Percentiles rank a stretch among this genome's conserved stretches.
Evolutionary conservation across 1,140 invertebrate species (phyloP).

Genomic region (Globodera ellingtonae): DNA sequence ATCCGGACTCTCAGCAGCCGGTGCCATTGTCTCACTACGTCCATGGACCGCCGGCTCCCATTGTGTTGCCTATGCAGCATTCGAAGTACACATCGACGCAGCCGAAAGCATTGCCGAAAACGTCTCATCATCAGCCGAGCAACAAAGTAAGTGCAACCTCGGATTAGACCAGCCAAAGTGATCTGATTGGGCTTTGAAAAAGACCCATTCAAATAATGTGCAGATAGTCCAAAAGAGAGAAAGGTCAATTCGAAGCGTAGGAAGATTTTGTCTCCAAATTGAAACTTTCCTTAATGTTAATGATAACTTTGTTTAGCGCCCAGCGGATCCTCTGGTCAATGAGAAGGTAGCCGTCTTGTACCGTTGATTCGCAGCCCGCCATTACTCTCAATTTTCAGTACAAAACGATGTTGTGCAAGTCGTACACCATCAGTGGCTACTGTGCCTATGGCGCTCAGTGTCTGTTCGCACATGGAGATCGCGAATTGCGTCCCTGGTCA

Average conservation of each 20-base stretch:
- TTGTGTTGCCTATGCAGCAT: not conserved
- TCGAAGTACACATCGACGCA: not conserved
- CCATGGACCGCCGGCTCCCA: not conserved
- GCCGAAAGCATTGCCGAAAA: not conserved
- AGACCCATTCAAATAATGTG: no score
- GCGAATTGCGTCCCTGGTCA: constrained; percentile 2
- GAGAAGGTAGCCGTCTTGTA: not conserved
- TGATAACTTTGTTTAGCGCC: not conserved
- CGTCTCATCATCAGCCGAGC: not conserved
- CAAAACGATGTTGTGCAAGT: constrained; percentile 10
- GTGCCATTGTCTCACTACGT: not conserved
- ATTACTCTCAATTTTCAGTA: constrained; percentile 3
- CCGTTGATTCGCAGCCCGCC: not conserved
- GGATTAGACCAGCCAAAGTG: no score
- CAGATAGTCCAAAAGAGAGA: no score
- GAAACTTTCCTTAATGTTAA: no score
- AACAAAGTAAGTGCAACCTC: not conserved
- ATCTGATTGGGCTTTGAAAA: no score
- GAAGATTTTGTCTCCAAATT: no score
- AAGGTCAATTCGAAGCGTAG: no score
- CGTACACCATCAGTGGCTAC: not conserved
- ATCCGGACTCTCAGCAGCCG: not conserved
- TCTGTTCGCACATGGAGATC: constrained; percentile 12
- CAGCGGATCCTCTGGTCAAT: not conserved
- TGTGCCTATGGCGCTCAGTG: constrained; percentile 16